Evolutionary conservation across 53 echinoderm and acorn worm species (phyloP), one percentile per base, ranked within the genome.

Genomic region (Echinometra lucunter): DNA sequence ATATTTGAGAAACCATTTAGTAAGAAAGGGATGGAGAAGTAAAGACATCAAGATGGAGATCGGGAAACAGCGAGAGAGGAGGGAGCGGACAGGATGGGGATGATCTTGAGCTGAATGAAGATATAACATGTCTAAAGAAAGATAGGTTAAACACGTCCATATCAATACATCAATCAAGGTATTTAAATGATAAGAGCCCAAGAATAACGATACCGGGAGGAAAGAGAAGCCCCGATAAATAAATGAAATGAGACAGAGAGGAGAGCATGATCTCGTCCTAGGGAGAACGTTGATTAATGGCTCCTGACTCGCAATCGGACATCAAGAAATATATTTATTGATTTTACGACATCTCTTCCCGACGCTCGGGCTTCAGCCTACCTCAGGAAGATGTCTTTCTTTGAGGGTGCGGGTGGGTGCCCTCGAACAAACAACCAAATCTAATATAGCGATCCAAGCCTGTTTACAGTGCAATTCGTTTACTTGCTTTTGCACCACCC

Each of bases 271-370:
- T 88, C 11, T 56, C 13, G 88, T 34, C 34, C 88, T 30, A 4
- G 44, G 53, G 53, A 88, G 53, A 34, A 56, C 49, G 17, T 55
- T 88, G 88, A 88, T 88, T 88, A 88, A 88, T 88, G 6, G 56
- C 30, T 53, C 55, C 28, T 88, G 88, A 88, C 88, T 49, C 30
- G 27, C 53, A 88, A 88, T 88, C 56, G 88, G 88, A 88, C 88
- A 88, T 88, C 53, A 53, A 88, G 57, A 88, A 49, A 55, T 49
- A 56, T 88, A 88, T 88, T 88, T 88, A 88, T 88, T 88, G 88
- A 88, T 88, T 88, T 88, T 53, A 88, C 88, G 88, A 56, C 88
- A 55, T 88, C 55, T 32, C 88, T 88, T 13, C 55, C 88, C 88
- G 57, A 42, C 78, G 42, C 42, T 42, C 38, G 78, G 78, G 78